Conservation (phyloP, 2,113 vertebrate genomes). For the Nansenia antarctica region DNA sequence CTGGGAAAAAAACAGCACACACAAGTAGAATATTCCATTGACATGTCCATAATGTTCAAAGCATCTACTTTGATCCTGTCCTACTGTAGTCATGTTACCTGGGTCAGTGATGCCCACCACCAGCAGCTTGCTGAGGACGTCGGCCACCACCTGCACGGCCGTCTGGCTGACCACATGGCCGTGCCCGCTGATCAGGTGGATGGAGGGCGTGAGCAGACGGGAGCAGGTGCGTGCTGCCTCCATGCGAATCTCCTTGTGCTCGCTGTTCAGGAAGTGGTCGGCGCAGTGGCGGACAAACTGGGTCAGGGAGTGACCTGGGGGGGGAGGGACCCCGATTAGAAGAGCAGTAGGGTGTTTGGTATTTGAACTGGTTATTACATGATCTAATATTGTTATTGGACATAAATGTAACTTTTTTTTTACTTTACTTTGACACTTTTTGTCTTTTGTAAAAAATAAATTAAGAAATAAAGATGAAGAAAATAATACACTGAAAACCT, state of each 20-base stretch:
- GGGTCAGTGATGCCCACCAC: slow-evolving; percentile 98
- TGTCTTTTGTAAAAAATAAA: too few species aligned
- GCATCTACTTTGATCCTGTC: neutral
- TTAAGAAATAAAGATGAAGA: too few species aligned
- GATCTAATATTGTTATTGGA: too few species aligned
- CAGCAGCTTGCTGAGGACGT: slow-evolving; percentile 96
- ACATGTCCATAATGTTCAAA: too few species aligned
- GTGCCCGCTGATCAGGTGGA: slow-evolving; percentile 90
- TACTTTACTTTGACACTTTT: too few species aligned
- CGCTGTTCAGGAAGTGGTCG: slow-evolving; percentile 96
- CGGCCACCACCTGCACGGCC: slow-evolving; percentile 95
- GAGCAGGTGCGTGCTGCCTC: slow-evolving; percentile 96
- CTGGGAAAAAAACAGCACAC: too few species aligned
- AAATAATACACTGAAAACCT: too few species aligned
- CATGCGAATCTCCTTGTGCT: slow-evolving; percentile 98
- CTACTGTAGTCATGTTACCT: slow-evolving; percentile 77
- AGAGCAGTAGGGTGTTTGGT: too few species aligned
- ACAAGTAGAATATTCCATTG: too few species aligned
- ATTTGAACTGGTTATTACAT: too few species aligned
- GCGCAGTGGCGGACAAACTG: slow-evolving; percentile 99
- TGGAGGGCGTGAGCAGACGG: slow-evolving; percentile 92
- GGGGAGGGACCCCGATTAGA: neutral
- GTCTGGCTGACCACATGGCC: slow-evolving; percentile 97
- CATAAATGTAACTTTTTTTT: too few species aligned
- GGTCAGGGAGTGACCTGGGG: slow-evolving; percentile 92